These are phyloP conservation scores for Mesorhabditis spiculigera DNA, from an alignment of 2,888 invertebrate species.

Conservation along the genomic window DNA sequence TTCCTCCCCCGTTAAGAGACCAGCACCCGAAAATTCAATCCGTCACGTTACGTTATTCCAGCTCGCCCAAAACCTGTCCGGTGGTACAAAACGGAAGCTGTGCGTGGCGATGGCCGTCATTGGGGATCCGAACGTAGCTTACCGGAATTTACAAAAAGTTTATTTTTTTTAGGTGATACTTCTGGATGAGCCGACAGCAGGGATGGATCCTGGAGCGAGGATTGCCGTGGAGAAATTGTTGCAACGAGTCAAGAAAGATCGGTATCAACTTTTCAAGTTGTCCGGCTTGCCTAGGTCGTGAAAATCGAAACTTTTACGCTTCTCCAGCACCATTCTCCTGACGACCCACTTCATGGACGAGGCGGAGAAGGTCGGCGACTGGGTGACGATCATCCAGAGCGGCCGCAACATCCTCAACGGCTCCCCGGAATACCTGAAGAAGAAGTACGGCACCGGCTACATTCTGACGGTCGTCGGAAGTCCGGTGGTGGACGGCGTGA, in stretches of 20 bases:
- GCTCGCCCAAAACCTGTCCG: conserved; percentile 32
- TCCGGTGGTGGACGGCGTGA: conserved; percentile 9
- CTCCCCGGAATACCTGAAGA: conserved; percentile 42
- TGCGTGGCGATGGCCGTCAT: conserved; percentile 47
- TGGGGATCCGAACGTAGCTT: conserved; percentile 30
- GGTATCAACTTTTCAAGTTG: too few species aligned
- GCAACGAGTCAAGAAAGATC: too few species aligned
- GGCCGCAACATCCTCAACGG: conserved; percentile 44
- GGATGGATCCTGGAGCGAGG: too few species aligned
- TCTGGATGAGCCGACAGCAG: too few species aligned
- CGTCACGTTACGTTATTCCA: conserved; percentile 14
- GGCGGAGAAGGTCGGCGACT: conserved; percentile 51
- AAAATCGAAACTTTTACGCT: conserved; percentile 9
- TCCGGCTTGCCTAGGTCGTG: too few species aligned
- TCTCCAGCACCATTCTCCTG: conserved; percentile 10
- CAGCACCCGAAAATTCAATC: too few species aligned
- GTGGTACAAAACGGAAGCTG: conserved; percentile 48
- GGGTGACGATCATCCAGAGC: conserved; percentile 48
- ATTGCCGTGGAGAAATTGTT: too few species aligned
- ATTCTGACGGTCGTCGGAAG: conserved; percentile 38
- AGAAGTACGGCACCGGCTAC: conserved; percentile 43
- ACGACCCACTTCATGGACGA: conserved; percentile 57
- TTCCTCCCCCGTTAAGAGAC: too few species aligned
- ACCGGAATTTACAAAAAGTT: conserved; percentile 43
- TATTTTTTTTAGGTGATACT: conserved; percentile 22